Evolutionary conservation across 2,113 vertebrate genomes (phyloP).

Genomic region (Calypte anna): DNA sequence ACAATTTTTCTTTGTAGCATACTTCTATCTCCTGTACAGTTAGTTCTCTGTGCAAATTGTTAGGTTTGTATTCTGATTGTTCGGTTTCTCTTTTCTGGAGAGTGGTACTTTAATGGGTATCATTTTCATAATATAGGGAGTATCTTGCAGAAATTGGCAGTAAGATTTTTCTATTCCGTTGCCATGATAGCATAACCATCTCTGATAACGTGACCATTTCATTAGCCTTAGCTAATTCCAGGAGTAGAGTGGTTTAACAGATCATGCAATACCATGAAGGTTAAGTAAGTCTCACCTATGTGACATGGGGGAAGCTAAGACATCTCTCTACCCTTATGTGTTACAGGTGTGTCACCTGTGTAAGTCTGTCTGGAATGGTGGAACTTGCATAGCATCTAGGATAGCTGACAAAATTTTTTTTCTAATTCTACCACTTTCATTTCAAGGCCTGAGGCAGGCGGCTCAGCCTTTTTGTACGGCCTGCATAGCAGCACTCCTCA

Average conservation of each 20-base stretch:
- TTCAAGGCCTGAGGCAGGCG: not conserved
- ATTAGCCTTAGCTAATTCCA: not conserved
- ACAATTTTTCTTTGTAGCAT: not conserved
- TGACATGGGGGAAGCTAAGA: not conserved
- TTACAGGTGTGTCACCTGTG: not conserved
- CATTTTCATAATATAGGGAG: not conserved
- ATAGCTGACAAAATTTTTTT: not conserved
- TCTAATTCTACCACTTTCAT: not conserved
- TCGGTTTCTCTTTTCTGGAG: not conserved
- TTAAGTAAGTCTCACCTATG: not conserved
- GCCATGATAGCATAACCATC: not conserved
- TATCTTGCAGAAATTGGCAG: not conserved
- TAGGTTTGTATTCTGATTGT: not conserved
- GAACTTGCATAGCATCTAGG: not conserved
- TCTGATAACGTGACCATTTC: not conserved
- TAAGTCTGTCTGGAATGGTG: not conserved
- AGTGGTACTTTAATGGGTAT: not conserved
- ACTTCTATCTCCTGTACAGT: not conserved
- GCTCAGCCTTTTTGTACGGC: not conserved
- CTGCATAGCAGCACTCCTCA: not conserved
- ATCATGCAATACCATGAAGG: not conserved
- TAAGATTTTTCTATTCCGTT: not conserved
- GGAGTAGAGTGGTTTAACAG: not conserved
- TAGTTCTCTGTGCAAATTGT: not conserved
- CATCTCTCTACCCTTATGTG: not conserved